Base-by-base conservation (phyloP, 1,140 invertebrate species). In the Tenebrio molitor region DNA sequence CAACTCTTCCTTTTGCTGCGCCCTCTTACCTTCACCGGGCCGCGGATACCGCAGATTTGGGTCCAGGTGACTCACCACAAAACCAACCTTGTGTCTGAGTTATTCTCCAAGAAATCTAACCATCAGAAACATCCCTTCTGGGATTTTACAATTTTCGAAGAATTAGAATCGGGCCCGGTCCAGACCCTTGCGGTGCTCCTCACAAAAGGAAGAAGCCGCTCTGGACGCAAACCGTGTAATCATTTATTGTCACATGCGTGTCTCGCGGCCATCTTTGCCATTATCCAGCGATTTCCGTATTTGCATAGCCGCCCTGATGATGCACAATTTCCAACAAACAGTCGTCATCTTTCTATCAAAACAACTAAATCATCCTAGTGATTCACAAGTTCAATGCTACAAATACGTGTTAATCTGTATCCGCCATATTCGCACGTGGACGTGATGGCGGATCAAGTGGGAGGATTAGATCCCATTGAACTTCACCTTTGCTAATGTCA, bases 1-100 rank as follows among this genome's bases (percentile, higher is more conserved):
- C 77, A 80, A 79, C 72, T 79, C 62, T 71, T 73, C 44, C 36
- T 53, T 76, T 74, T 73, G 23, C 66, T 64, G 16, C 33, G 36
- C 62, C 21, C 39, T 65, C 69, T 69, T 74, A 70, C 50, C 33
- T 70, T 62, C 46, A 19, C 62, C 17, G 15, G 6, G 14, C 25
- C 46, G 3, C 2, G 17, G n/a, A n/a, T n/a, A n/a, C n/a, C n/a
- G n/a, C n/a, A n/a, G n/a, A n/a, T n/a, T n/a, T n/a, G n/a, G n/a
- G n/a, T n/a, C n/a, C n/a, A n/a, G n/a, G n/a, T n/a, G n/a, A n/a
- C n/a, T n/a, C n/a, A n/a, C n/a, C n/a, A n/a, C 21, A 50, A 50
- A 50, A 64, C 29, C 58, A 64, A 29, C n/a, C n/a, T n/a, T n/a
- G n/a, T n/a, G n/a, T n/a, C n/a, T n/a, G n/a, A n/a, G n/a, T n/a